Evolutionary conservation across 2,888 invertebrate species (phyloP).

Genomic region (Meiosimyza platycephala): DNA sequence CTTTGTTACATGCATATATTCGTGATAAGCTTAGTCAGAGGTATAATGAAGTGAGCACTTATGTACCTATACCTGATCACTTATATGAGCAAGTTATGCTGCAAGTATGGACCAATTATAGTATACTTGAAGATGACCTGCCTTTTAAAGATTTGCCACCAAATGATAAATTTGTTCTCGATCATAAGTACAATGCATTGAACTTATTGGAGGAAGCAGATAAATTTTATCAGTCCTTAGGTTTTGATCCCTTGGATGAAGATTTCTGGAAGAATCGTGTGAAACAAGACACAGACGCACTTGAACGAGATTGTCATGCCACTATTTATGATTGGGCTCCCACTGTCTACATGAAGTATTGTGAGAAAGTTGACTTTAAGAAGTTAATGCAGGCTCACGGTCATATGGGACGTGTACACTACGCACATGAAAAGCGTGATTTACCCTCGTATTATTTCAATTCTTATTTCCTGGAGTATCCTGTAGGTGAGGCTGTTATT

Average conservation of each 20-base stretch:
- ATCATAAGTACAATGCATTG: slow-evolving; percentile 8
- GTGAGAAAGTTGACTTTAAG: slow-evolving; percentile 40
- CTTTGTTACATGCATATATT: not conserved
- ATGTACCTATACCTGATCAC: not conserved
- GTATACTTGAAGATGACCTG: slow-evolving; percentile 4
- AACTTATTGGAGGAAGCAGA: slow-evolving; percentile 27
- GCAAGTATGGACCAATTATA: slow-evolving; percentile 19
- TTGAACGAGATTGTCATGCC: slow-evolving; percentile 12
- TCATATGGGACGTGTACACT: slow-evolving; percentile 37
- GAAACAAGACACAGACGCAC: too few relatives aligned
- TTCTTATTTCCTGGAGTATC: slow-evolving; percentile 32
- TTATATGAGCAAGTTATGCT: slow-evolving; percentile 2
- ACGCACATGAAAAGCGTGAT: slow-evolving; percentile 32
- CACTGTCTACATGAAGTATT: slow-evolving; percentile 36
- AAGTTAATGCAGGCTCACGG: slow-evolving; percentile 44
- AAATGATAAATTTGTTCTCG: slow-evolving; percentile 6
- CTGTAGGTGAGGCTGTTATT: slow-evolving; percentile 40
- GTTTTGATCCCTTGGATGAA: slow-evolving; percentile 15
- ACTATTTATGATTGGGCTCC: slow-evolving; percentile 7
- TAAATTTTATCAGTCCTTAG: slow-evolving; percentile 35
- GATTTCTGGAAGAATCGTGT: not conserved
- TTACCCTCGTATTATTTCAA: slow-evolving; percentile 38
- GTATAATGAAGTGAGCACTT: not conserved
- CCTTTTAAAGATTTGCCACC: not conserved
- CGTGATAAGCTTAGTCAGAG: not conserved